A percentile compares a stretch with the other conserved stretches of the same genome.
phyloP scores from a whole-genome alignment of 1,140 invertebrate genomes.

The Drosophila novamexicana region DNA sequence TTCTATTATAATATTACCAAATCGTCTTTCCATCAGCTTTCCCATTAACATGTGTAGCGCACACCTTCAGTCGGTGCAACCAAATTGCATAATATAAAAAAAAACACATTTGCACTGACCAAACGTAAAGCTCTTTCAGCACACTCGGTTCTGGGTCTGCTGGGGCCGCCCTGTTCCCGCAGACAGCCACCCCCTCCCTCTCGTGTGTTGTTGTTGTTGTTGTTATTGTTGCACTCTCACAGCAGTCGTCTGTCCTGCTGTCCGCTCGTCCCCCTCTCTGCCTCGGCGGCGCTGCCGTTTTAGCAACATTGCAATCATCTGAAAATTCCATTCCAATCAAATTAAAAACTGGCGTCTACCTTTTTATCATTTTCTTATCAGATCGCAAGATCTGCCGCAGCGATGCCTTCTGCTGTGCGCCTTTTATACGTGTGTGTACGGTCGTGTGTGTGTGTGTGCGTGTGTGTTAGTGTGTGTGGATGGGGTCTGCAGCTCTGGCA shows the following conservation, averaged over 20 bases:
- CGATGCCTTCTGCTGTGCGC: slow-evolving; percentile 81
- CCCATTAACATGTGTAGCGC: slow-evolving; percentile 11
- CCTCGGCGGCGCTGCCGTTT: slow-evolving; percentile 72
- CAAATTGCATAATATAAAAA: slow-evolving; percentile 10
- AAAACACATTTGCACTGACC: slow-evolving; percentile 24
- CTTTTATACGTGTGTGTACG: slow-evolving; percentile 64
- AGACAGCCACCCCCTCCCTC: slow-evolving; percentile 18
- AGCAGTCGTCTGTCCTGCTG: slow-evolving; percentile 33
- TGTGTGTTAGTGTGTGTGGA: slow-evolving; percentile 49
- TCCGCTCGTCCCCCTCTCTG: slow-evolving; percentile 10
- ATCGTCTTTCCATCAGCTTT: too few species aligned
- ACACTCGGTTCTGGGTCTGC: slow-evolving; percentile 16
- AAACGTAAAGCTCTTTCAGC: slow-evolving; percentile 46
- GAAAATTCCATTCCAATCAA: slow-evolving; percentile 84
- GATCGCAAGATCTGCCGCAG: slow-evolving; percentile 83
- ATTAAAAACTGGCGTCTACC: slow-evolving; percentile 84
- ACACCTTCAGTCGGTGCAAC: slow-evolving; percentile 6
- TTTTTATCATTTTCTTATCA: slow-evolving; percentile 84
- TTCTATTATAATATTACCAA: too few species aligned
- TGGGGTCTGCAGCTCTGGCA: slow-evolving; percentile 55
- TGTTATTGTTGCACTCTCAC: slow-evolving; percentile 34
- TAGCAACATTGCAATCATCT: slow-evolving; percentile 83
- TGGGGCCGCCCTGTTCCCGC: neutral
- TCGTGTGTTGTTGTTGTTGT: slow-evolving; percentile 2
- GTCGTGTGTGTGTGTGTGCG: slow-evolving; percentile 24